These are phyloP conservation scores for Amazonetta brasiliensis DNA, from an alignment of 2,797 vertebrate species.

Conservation along the genomic window DNA sequence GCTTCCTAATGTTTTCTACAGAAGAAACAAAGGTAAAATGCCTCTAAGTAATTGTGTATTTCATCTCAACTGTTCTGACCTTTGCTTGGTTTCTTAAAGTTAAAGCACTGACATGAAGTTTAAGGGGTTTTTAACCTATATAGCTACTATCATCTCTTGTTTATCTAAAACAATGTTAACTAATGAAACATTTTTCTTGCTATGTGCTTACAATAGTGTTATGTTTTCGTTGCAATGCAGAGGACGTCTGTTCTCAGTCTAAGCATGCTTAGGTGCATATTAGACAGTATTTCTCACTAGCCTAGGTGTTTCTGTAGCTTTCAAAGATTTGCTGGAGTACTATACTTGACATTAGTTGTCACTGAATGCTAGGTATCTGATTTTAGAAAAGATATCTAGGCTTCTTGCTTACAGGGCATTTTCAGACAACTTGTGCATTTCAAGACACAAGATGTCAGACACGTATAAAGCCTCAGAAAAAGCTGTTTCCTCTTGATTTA, in stretches of 20 bases:
- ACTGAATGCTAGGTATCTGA: neutral
- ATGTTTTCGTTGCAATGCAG: neutral
- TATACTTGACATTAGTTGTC: neutral
- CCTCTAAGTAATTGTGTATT: neutral
- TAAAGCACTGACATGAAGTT: too few species aligned
- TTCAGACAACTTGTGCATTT: neutral
- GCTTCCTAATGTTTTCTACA: constrained; percentile 89
- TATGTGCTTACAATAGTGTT: neutral
- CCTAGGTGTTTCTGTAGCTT: neutral
- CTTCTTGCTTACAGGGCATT: neutral
- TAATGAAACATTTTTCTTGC: neutral
- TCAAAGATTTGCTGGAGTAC: neutral
- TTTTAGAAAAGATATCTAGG: neutral
- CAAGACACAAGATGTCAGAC: neutral
- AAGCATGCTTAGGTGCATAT: neutral
- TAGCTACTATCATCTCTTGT: neutral
- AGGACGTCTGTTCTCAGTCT: neutral
- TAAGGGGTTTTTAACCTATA: too few species aligned
- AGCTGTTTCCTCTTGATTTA: neutral
- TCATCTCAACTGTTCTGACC: neutral
- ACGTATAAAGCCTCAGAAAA: neutral
- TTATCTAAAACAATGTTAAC: neutral
- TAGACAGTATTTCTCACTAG: neutral
- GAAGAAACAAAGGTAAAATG: constrained; percentile 91
- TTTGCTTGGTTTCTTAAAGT: neutral